Base-by-base conservation (phyloP, 2,797 vertebrate species). In the Orestias chungarensis region DNA sequence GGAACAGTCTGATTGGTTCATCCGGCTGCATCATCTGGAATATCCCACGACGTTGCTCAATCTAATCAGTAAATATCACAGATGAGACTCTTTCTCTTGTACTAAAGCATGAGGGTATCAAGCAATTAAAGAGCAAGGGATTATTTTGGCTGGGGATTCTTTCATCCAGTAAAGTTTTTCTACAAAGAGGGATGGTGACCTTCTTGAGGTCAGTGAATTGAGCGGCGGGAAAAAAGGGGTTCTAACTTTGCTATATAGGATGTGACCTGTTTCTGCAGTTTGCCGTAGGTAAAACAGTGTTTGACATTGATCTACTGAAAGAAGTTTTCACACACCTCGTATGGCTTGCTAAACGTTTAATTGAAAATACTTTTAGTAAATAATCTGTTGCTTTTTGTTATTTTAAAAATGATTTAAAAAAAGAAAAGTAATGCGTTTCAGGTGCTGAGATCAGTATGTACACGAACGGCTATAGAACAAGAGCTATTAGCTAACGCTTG, bases 131-230 rank as follows among this genome's bases (percentile, higher is more conserved):
- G 73, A 78, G 80, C 80, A 87, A 88, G 81, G 86, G 88, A 87
- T 83, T 25, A 71, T 66, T 77, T 86, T 87, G 81, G 82, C 79
- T 80, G 76, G 83, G 81, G 86, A 88, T 89, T 86, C 83, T 87
- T 82, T 88, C 89, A 88, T 87, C 84, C 70, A 84, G 86, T 90
- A 92, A 92, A 93, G 85, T 90, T 92, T 92, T 87, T 91, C 81
- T 74, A 78, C 87, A 80, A 77, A 87, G 86, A 82, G 78, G 12
- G 77, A 82, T 84, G 65, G 73, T 82, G 88, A 92, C 91, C 90
- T 92, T 92, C 86, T 75, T 18, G 29, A 78, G 89, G 90, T 90
- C 86, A 88, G 46, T 68, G 80, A 85, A 72, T 74, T 29, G 35
- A n/a, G n/a, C n/a, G n/a, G n/a, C n/a, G 73, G 57, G 70, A 66